Conservation (phyloP, 2,797 vertebrate species). For the Lepus oiostolus region DNA sequence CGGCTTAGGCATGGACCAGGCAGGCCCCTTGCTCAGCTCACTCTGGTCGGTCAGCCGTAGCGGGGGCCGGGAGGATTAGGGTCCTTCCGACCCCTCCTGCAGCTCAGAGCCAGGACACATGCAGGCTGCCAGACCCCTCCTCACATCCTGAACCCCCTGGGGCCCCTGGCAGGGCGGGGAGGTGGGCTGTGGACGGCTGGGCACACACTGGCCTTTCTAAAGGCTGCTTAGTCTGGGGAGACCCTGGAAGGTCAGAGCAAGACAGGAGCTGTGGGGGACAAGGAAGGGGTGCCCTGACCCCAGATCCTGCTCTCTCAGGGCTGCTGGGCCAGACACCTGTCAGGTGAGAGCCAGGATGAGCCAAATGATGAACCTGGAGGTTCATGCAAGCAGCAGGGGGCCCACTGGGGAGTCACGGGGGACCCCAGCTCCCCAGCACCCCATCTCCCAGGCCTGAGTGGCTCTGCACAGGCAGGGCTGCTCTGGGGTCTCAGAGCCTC, state of each 20-base stretch:
- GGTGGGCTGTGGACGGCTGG: fast-evolving
- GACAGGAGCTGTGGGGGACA: neutral
- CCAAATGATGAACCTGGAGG: neutral
- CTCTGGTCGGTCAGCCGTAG: no score
- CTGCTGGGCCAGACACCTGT: neutral
- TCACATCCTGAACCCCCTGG: neutral
- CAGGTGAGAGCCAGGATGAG: neutral
- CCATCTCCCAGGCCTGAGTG: neutral
- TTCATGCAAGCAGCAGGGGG: neutral
- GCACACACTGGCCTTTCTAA: fast-evolving
- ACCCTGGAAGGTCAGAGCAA: neutral
- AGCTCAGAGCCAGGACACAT: neutral
- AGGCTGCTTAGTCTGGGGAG: neutral
- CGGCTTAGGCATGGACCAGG: no score
- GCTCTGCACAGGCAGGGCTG: neutral
- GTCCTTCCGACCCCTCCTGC: neutral
- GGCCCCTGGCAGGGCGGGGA: neutral
- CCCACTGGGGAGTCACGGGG: neutral
- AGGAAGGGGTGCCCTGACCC: neutral
- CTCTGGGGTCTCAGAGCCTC: neutral
- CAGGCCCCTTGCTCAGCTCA: neutral
- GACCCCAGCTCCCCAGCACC: neutral
- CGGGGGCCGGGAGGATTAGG: no score
- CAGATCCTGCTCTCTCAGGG: neutral
- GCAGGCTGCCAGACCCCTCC: no score